Evolutionary conservation across 1,140 invertebrate genomes (phyloP), one percentile per base, ranked within the genome.

Genomic region (Euschistus heros): DNA sequence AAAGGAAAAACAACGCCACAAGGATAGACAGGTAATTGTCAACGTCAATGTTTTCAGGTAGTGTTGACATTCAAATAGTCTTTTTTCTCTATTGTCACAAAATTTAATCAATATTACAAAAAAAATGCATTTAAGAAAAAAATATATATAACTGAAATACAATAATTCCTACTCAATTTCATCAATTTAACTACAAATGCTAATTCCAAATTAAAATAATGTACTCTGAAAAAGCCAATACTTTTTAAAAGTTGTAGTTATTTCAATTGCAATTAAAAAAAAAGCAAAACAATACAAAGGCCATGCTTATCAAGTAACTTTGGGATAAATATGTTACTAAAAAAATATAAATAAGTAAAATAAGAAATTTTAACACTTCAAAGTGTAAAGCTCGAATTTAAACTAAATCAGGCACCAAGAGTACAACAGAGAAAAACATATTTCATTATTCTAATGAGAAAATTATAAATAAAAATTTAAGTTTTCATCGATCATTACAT

Each of bases 341-440:
- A 37, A 37, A 37, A 37, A 37, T 10, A 37, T 30, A 37, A 37
- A 37, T 6, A 10, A 37, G 13, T 37, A 37, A 10, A 37, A 30
- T 30, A 30, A 30, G 13, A 37, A 10, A 37, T 37, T n/a, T 4
- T 37, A 37, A 37, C 33, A 37, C 10, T 37, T 37, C 33, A 37
- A 37, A 37, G 33, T 37, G 33, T 37, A 6, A 37, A 37, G 33
- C 33, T 37, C 33, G 47, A 59, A 59, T 27, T 17, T 33, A 33
- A 61, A 33, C 37, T 33, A 61, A 61, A n/a, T 30, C 30, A 61
- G 59, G 59, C 59, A 61, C 59, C 59, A 61, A 61, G 59, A 61
- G 59, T 61, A 61, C 59, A 61, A 61, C 14, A 57, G 24, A 27
- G 22, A 26, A 27, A 27, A 57, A 30, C 54, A 57, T 30, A 24